These are phyloP conservation scores for Cosmia trapezina DNA, from an alignment of 2,888 invertebrate species.

Conservation along the genomic window DNA sequence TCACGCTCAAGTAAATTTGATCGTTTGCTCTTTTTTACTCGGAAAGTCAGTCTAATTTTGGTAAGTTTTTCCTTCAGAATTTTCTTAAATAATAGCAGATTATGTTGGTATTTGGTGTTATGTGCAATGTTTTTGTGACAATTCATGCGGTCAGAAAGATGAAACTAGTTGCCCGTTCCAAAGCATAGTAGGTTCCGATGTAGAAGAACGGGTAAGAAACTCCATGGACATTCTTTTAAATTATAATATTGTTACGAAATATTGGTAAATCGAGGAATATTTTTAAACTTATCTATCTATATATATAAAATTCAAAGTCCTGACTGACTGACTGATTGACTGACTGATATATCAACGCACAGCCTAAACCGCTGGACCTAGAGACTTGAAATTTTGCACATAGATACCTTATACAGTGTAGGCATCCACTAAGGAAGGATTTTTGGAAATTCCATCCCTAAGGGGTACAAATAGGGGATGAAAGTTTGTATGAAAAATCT, in stretches of 20 bases:
- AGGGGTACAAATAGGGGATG: too few relatives aligned
- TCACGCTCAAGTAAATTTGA: constrained; percentile 48
- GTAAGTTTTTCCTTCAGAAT: not conserved
- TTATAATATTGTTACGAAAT: not conserved
- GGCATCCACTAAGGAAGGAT: too few relatives aligned
- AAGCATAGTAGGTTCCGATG: not conserved
- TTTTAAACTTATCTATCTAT: too few relatives aligned
- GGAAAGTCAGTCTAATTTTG: not conserved
- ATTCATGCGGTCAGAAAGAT: not conserved
- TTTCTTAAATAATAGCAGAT: not conserved
- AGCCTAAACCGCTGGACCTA: too few relatives aligned
- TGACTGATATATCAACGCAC: too few relatives aligned
- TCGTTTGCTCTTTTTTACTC: constrained; percentile 36
- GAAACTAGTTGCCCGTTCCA: not conserved
- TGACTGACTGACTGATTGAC: too few relatives aligned
- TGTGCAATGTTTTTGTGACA: not conserved
- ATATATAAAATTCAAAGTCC: too few relatives aligned
- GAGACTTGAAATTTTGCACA: too few relatives aligned
- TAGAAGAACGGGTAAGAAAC: not conserved
- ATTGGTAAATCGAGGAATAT: too few relatives aligned
- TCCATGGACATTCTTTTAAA: not conserved
- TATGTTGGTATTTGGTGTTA: not conserved
- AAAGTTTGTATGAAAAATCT: too few relatives aligned
- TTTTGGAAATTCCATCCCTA: too few relatives aligned
- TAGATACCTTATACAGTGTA: too few relatives aligned